Conservation (phyloP, 2,113 vertebrate species). For the Phoxinus phoxinus region DNA sequence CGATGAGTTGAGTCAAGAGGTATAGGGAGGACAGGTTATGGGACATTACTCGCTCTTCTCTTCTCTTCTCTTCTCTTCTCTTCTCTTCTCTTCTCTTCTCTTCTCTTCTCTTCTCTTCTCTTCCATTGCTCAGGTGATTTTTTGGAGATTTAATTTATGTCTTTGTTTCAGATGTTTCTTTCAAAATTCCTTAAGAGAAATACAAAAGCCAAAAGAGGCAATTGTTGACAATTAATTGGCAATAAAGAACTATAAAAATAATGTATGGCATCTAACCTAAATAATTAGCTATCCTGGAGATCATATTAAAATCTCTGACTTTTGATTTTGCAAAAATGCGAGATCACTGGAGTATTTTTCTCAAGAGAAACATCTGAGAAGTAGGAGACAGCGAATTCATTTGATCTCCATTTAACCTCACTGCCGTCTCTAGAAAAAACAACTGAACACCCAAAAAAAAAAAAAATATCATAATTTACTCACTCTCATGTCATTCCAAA, state of each 20-base stretch:
- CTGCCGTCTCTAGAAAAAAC: not conserved
- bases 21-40: conserved; percentile 30
- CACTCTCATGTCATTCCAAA: not conserved
- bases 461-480: not conserved
- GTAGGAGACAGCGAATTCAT: not conserved
- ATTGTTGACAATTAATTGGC: not conserved
- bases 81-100: conserved; percentile 39
- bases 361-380: not conserved
- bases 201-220: not conserved
- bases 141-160: not conserved
- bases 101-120: conserved; percentile 30
- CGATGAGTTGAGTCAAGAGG: conserved; percentile 51
- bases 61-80: conserved; percentile 40
- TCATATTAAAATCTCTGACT: not conserved
- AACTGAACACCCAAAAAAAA: not conserved
- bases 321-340: not conserved
- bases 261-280: not conserved
- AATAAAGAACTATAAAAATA: not conserved
- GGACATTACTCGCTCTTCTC: conserved; percentile 47
- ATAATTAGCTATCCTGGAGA: not conserved
- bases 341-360: not conserved
- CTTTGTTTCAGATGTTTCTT: not conserved
- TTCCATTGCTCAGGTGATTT: not conserved
- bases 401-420: not conserved
- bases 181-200: not conserved